Base-by-base conservation (phyloP, 1,140 invertebrate species). In the Lucilia sericata region DNA sequence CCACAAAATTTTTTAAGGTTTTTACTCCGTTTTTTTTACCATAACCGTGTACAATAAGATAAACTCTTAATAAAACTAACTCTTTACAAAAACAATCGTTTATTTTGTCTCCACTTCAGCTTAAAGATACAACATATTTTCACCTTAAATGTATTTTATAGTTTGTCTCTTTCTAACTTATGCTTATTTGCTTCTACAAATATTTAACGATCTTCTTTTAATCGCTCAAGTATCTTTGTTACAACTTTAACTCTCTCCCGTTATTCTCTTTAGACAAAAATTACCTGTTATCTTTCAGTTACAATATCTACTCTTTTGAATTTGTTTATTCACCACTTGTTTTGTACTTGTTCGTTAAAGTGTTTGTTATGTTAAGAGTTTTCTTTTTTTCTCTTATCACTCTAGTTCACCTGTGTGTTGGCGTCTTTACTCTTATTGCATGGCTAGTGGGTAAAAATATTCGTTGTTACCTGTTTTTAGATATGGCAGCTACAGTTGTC, bases 21-120 rank as follows among this genome's bases (percentile, higher is more conserved):
- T 30, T 30, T 42, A 42, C 42, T 42, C 19, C n/a, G 19, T 70
- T 70, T 25, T n/a, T n/a, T 7, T 70, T 21, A 21, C 8, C 25
- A 21, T 25, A 8, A 2, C 17, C 65, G 65, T 70, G 17, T 70
- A 4, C 9, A 70, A 70, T 70, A 70, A 21, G 65, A 21, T 70
- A 70, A 70, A 70, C 65, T 70, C 65, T 70, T 21, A 19, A 7
- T 70, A 21, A 70, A 70, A 70, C 65, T 70, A 70, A 70, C n/a
- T 21, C n/a, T 70, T 70, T 70, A 25, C 14, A 21, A 70, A 21
- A 21, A 70, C 25, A 30, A 30, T 30, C 25, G 25, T 30, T 30
- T n/a, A 19, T 70, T 8, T 55, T 21, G n/a, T 70, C n/a, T 70
- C 65, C 19, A 21, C 21, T 21, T 70, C 19, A 70, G n/a, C 19